These are phyloP conservation scores for Apodemus sylvaticus DNA, from an alignment of 2,113 vertebrate species.

Conservation along the genomic window DNA sequence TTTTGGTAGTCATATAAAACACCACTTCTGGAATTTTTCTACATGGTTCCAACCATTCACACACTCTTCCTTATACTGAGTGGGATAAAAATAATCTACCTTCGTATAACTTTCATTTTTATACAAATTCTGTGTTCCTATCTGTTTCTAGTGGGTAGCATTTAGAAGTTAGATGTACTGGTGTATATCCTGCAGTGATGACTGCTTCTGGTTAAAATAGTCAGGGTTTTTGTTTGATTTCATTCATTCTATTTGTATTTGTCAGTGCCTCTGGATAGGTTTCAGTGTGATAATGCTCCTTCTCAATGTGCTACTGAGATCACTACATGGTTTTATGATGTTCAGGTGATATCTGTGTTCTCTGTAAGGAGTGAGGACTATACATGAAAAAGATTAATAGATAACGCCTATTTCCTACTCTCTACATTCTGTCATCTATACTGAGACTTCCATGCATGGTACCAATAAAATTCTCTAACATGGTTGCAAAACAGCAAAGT, in stretches of 20 bases:
- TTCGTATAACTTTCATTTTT: not conserved
- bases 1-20: not conserved
- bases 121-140: not conserved
- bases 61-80: not conserved
- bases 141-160: not conserved
- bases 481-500: not conserved
- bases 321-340: not conserved
- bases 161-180: not conserved
- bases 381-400: not conserved
- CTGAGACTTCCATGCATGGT: not conserved
- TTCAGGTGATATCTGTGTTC: not conserved
- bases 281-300: not conserved
- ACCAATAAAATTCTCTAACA: not conserved
- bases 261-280: not conserved
- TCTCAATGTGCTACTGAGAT: not conserved
- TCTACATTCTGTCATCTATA: not conserved
- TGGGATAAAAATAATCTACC: not conserved
- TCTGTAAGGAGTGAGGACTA: not conserved
- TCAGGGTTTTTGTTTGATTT: not conserved
- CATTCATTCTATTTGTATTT: not conserved
- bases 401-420: not conserved
- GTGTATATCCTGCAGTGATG: not conserved
- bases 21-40: not conserved
- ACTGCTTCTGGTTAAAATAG: not conserved
- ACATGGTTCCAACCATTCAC: not conserved